Conservation (phyloP, 2,113 vertebrate species). For the Cathartes aura region DNA sequence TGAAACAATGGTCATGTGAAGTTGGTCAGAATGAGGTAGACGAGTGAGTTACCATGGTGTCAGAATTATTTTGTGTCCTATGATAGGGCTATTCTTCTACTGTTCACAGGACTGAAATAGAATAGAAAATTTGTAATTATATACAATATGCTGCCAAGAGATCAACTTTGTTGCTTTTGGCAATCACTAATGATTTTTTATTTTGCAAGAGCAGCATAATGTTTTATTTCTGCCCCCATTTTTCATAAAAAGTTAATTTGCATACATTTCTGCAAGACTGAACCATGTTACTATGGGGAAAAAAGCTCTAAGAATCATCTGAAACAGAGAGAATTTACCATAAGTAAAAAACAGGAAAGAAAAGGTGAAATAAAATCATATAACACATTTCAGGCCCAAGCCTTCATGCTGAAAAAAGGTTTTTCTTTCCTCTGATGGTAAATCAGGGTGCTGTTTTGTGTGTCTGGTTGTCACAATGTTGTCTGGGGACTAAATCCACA, state of each 20-base stretch:
- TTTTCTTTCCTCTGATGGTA: background rate
- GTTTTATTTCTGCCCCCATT: conserved; percentile 69
- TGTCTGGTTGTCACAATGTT: background rate
- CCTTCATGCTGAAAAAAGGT: background rate
- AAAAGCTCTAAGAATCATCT: conserved; percentile 40
- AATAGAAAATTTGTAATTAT: conserved; percentile 64
- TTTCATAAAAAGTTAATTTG: conserved; percentile 73
- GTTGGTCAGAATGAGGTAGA: conserved; percentile 33
- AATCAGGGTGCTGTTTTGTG: background rate
- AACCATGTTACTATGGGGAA: conserved; percentile 33
- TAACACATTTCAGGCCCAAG: background rate
- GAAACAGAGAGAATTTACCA: conserved; percentile 36
- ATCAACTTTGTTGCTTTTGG: conserved; percentile 76
- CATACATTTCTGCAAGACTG: conserved; percentile 73
- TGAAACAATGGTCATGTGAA: conserved; percentile 24
- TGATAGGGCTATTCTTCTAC: conserved; percentile 16
- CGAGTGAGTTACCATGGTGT: conserved; percentile 36
- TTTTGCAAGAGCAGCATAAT: conserved; percentile 77
- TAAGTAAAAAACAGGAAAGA: background rate
- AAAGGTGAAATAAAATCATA: conserved; percentile 8
- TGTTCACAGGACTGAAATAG: conserved; percentile 21
- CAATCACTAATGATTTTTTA: conserved; percentile 76
- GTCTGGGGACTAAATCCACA: background rate
- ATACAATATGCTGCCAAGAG: conserved; percentile 54
- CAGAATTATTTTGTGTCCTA: conserved; percentile 39